A percentile compares a stretch with the other conserved stretches of the same genome.
These are phyloP conservation scores for Acanthopagrus latus DNA, from an alignment of 2,797 vertebrate species.

Conservation along the genomic window DNA sequence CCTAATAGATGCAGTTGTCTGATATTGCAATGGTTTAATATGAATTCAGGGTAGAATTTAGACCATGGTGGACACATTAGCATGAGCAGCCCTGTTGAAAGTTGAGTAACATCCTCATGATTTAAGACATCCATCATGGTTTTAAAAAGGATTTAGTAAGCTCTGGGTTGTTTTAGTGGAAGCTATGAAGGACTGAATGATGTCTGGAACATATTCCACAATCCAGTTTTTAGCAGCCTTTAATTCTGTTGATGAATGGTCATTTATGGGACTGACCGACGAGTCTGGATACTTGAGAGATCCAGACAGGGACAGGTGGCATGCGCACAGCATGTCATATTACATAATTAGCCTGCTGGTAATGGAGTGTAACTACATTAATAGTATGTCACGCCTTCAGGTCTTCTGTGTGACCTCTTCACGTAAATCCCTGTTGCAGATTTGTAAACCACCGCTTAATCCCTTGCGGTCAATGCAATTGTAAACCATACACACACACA, in stretches of 20 bases:
- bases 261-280: conserved; percentile 5
- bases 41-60: neutral
- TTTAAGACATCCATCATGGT: conserved; percentile 22
- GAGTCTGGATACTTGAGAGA: neutral
- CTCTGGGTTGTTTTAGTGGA: neutral
- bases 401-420: conserved; percentile 67
- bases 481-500: conserved; percentile 52
- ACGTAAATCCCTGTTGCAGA: conserved; percentile 41
- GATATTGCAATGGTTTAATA: neutral
- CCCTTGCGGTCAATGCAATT: conserved; percentile 29
- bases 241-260: conserved; percentile 30
- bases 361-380: conserved; percentile 62
- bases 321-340: conserved; percentile 43
- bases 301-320: conserved; percentile 39
- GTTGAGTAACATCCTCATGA: conserved; percentile 32
- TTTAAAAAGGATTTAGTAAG: conserved; percentile 13
- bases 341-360: conserved; percentile 55
- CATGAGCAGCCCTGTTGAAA: conserved; percentile 16
- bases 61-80: too few relatives aligned
- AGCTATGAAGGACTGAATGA: conserved; percentile 27
- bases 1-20: neutral
- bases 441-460: conserved; percentile 62
- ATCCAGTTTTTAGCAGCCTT: conserved; percentile 15
- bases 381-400: conserved; percentile 58
- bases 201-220: conserved; percentile 23